Conservation (phyloP, 37 sponge, comb jelly and placozoan genomes). For the Hexactinellida sp. region DNA sequence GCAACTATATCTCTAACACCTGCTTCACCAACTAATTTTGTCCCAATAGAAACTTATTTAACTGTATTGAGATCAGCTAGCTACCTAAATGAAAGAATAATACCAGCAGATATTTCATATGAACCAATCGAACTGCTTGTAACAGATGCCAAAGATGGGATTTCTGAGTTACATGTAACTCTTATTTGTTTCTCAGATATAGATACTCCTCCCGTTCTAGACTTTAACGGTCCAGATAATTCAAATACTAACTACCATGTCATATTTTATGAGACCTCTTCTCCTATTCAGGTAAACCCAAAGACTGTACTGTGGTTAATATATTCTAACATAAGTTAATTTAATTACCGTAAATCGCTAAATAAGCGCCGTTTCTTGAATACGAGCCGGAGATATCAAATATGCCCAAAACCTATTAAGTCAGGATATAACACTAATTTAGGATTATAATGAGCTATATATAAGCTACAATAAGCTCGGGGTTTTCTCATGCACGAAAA, state of each 20-base stretch:
- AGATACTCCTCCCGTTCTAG: slow-evolving; percentile 34
- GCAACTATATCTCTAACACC: neutral
- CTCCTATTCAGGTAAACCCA: neutral
- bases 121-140: neutral
- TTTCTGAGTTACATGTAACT: neutral
- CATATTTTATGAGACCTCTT: slow-evolving; percentile 31
- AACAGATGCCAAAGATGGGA: neutral
- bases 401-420: too few relatives aligned
- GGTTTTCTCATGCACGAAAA: too few relatives aligned
- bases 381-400: too few relatives aligned
- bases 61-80: neutral
- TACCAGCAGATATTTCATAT: neutral
- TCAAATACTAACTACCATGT: slow-evolving; percentile 20
- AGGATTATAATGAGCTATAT: too few relatives aligned
- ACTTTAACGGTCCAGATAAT: slow-evolving; percentile 38
- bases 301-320: too few relatives aligned
- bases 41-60: neutral
- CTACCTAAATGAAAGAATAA: neutral
- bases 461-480: too few relatives aligned
- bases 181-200: slow-evolving; percentile 14
- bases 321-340: too few relatives aligned
- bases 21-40: neutral
- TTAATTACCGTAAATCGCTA: too few relatives aligned
- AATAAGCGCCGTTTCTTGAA: too few relatives aligned
- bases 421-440: too few relatives aligned